These are phyloP conservation scores for Orycteropus afer DNA, from an alignment of 2,113 vertebrate genomes.

Conservation along the genomic window DNA sequence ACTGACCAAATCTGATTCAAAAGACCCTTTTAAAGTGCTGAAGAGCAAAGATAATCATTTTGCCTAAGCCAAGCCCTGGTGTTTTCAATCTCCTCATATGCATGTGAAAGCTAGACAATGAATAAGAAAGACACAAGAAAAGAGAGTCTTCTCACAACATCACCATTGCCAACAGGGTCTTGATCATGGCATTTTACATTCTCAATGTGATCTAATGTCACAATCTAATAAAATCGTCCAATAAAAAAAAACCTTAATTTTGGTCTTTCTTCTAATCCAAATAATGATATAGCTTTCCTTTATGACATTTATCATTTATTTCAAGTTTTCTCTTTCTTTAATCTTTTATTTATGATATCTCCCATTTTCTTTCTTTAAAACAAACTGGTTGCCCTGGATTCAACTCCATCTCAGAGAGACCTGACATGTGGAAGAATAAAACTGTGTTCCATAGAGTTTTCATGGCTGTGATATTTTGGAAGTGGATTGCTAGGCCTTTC, in stretches of 20 bases:
- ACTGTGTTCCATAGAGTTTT: not conserved
- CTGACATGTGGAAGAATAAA: not conserved
- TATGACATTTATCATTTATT: not conserved
- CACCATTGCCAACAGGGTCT: not conserved
- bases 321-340: not conserved
- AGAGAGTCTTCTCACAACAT: not conserved
- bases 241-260: not conserved
- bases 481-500: not conserved
- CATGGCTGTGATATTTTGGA: not conserved
- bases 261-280: not conserved
- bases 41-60: too few species aligned
- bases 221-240: not conserved
- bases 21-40: too few species aligned
- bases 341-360: conserved; percentile 10
- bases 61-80: too few species aligned
- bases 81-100: too few species aligned
- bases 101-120: too few species aligned
- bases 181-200: not conserved
- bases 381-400: not conserved
- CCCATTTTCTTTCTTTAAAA: not conserved
- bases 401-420: not conserved
- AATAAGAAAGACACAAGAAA: too few species aligned
- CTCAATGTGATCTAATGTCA: not conserved
- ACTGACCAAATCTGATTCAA: too few species aligned
- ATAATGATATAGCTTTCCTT: not conserved